Evolutionary conservation across 2,113 vertebrate species (phyloP).

Genomic region (Micronisus gabar): DNA sequence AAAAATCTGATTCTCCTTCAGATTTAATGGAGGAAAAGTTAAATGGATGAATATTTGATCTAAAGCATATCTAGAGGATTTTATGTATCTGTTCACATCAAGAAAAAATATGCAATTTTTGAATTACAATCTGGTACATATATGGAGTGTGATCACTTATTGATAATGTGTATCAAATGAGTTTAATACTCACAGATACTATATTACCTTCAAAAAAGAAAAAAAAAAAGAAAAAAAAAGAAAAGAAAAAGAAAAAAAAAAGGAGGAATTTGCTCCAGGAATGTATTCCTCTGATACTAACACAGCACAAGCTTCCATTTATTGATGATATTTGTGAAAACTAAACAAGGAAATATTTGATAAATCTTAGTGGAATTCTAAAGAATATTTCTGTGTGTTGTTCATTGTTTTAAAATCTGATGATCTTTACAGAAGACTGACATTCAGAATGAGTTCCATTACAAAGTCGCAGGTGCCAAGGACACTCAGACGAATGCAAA

Average conservation of each 20-base stretch:
- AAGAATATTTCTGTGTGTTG: neutral
- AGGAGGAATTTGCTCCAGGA: neutral
- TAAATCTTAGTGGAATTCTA: neutral
- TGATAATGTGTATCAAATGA: neutral
- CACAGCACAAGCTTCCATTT: neutral
- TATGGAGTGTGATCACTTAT: neutral
- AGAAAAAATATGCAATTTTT: neutral
- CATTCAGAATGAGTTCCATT: neutral
- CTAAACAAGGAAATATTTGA: neutral
- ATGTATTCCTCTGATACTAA: neutral
- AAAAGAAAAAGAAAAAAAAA: fast-evolving
- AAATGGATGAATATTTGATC: neutral
- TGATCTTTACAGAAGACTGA: neutral
- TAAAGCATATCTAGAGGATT: neutral
- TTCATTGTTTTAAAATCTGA: neutral
- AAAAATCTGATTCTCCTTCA: neutral
- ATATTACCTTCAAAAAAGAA: neutral
- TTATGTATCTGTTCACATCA: neutral
- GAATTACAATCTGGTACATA: neutral
- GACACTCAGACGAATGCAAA: neutral
- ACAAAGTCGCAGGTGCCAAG: neutral
- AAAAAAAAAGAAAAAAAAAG: fast-evolving
- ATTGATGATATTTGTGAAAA: neutral
- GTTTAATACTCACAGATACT: neutral
- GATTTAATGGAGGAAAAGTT: neutral